phyloP scores from a whole-genome alignment of 2,888 invertebrate genomes.

The Parnassius orleans region DNA sequence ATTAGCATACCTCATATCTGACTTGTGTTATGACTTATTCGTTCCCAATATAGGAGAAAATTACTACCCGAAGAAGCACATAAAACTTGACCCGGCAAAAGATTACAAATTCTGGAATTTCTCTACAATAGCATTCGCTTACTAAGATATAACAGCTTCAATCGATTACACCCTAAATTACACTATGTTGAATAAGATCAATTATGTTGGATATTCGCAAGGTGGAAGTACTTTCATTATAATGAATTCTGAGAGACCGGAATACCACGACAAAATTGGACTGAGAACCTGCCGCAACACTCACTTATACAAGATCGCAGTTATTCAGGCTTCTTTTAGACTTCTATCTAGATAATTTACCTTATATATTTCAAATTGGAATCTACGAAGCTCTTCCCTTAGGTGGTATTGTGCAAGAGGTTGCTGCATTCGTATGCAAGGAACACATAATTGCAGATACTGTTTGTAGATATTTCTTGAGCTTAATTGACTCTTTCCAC shows the following conservation, averaged over 20 bases:
- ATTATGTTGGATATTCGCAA: conserved; percentile 80
- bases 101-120: conserved; percentile 70
- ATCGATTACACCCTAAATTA: conserved; percentile 30
- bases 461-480: conserved; percentile 34
- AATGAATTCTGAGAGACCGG: conserved; percentile 78
- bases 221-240: conserved; percentile 57
- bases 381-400: conserved; percentile 15
- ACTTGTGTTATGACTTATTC: conserved; percentile 41
- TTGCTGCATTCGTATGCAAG: no score
- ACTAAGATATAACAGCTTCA: conserved; percentile 23
- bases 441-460: no score
- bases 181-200: conserved; percentile 47
- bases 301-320: conserved; percentile 35
- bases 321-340: conserved; percentile 37
- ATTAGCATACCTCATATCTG: no score
- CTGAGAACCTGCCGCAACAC: conserved; percentile 82
- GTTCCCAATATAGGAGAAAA: conserved; percentile 53
- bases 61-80: conserved; percentile 7
- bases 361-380: conserved; percentile 37
- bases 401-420: no score
- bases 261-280: conserved; percentile 66
- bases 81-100: conserved; percentile 48
- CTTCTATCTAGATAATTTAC: conserved; percentile 36
- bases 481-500: conserved; percentile 47
- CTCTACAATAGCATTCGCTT: conserved; percentile 86